phyloP scores from a whole-genome alignment of 1,140 invertebrate species.

The Archivesica marissinica region DNA sequence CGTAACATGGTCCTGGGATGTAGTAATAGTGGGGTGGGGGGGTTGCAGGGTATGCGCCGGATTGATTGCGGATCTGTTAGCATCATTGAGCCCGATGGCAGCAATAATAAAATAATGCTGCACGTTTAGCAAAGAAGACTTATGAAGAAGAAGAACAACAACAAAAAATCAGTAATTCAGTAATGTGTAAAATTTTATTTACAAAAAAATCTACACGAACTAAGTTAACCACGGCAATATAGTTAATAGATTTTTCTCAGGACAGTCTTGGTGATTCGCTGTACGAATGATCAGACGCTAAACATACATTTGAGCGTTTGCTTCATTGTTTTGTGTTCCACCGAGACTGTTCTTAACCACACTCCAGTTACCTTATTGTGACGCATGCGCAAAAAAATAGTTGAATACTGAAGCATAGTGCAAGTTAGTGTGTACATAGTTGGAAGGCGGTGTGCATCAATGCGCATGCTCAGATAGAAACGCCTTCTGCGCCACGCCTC shows the following conservation, averaged over 20 bases:
- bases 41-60: too few species aligned
- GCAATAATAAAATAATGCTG: too few species aligned
- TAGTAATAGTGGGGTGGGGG: too few species aligned
- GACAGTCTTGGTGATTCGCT: not conserved
- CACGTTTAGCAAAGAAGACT: too few species aligned
- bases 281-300: too few species aligned
- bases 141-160: too few species aligned
- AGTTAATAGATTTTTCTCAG: slow-evolving; percentile 19
- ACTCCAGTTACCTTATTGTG: slow-evolving; percentile 19
- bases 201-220: slow-evolving; percentile 56
- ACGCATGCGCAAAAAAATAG: slow-evolving; percentile 21
- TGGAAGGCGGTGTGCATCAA: not conserved
- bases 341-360: not conserved
- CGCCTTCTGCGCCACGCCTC: not conserved
- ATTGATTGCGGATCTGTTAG: too few species aligned
- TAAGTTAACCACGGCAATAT: slow-evolving; percentile 54
- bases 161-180: slow-evolving; percentile 15
- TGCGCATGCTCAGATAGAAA: not conserved
- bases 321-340: not conserved
- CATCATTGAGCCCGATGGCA: too few species aligned
- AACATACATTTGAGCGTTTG: too few species aligned
- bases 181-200: slow-evolving; percentile 60
- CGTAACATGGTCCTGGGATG: too few species aligned
- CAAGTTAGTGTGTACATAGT: not conserved
- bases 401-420: slow-evolving; percentile 14